phyloP scores from a whole-genome alignment of 1,140 invertebrate species.

The Ladona fulva region DNA sequence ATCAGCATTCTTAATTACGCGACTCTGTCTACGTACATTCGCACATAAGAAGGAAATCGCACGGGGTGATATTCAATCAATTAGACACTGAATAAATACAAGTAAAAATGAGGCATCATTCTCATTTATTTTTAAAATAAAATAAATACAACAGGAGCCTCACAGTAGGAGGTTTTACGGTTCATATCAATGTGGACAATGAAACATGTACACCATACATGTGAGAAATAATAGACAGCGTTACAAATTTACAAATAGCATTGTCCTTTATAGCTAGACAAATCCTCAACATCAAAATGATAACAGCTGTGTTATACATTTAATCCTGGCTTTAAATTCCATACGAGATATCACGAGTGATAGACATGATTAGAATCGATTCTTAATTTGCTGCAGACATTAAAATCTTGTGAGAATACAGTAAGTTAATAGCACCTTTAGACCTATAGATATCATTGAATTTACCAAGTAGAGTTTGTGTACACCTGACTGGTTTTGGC shows the following conservation, averaged over 20 bases:
- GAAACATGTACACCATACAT: slow-evolving; percentile 6
- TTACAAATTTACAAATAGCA: not conserved
- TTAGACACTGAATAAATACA: too few relatives aligned
- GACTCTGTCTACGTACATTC: too few relatives aligned
- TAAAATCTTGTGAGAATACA: too few relatives aligned
- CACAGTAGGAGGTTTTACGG: not conserved
- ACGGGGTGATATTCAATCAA: too few relatives aligned
- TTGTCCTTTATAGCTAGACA: not conserved
- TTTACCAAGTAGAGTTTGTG: too few relatives aligned
- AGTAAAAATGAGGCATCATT: not conserved
- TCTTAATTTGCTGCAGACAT: too few relatives aligned
- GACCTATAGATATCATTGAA: too few relatives aligned
- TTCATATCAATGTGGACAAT: not conserved
- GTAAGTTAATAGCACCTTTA: too few relatives aligned
- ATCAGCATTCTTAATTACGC: too few relatives aligned
- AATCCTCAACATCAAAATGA: not conserved
- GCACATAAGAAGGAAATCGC: too few relatives aligned
- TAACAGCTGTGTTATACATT: not conserved
- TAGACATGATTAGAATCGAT: not conserved
- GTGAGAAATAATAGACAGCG: slow-evolving; percentile 9
- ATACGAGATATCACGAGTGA: not conserved
- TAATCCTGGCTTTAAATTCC: not conserved
- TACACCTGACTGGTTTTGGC: too few relatives aligned
- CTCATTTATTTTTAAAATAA: slow-evolving; percentile 4
- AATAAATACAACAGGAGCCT: slow-evolving; percentile 1